A percentile compares a stretch with the other conserved stretches of the same genome.
Evolutionary conservation across 2,797 vertebrate genomes (phyloP).

Genomic region (Picus viridis): DNA sequence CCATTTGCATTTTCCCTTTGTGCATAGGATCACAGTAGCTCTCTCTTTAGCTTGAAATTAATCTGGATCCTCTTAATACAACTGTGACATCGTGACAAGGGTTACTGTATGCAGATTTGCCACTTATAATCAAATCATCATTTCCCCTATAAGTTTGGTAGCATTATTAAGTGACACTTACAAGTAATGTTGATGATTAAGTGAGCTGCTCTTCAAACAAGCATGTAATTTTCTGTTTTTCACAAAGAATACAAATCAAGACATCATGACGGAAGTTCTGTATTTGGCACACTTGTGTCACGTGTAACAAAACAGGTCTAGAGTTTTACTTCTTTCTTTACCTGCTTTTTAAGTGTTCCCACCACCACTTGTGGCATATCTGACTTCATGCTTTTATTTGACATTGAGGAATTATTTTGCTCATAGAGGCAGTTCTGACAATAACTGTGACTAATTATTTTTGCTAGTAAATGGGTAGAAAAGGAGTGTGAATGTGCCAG

Average conservation of each 20-base stretch:
- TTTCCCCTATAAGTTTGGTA: slow-evolving; percentile 27
- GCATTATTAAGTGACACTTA: slow-evolving; percentile 54
- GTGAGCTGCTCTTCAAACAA: slow-evolving; percentile 26
- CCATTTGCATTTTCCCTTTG: background rate
- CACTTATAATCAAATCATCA: slow-evolving; percentile 39
- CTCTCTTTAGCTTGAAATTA: background rate
- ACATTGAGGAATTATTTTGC: background rate
- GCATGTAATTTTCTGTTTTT: background rate
- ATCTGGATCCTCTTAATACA: background rate
- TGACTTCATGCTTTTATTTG: background rate
- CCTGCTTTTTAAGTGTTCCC: background rate
- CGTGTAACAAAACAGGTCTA: background rate
- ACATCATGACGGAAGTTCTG: background rate
- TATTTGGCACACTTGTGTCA: background rate
- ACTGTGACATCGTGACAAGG: background rate
- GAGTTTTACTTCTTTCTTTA: slow-evolving; percentile 1
- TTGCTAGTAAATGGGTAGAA: background rate
- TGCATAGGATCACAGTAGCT: background rate
- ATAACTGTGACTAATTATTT: background rate
- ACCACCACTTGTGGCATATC: background rate
- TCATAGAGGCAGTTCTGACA: background rate
- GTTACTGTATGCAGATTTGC: slow-evolving; percentile 16
- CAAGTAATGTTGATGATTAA: slow-evolving; percentile 54
- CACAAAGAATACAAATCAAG: slow-evolving; percentile 18
- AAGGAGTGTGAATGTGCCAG: background rate